phyloP scores from a whole-genome alignment of 2,797 vertebrate genomes.

The Aphelocoma californica region DNA sequence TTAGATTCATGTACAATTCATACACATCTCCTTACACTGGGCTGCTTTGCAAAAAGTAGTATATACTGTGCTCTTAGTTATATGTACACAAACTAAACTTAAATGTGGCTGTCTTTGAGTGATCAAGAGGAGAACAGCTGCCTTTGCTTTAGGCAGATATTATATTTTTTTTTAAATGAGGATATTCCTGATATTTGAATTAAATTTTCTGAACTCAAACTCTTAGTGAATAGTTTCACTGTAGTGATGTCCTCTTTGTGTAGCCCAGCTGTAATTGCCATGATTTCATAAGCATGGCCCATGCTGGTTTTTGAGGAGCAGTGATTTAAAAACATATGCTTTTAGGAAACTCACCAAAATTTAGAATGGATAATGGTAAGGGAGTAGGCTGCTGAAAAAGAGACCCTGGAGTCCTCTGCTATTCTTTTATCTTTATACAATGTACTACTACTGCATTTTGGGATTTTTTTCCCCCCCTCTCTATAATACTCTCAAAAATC shows the following conservation, averaged over 20 bases:
- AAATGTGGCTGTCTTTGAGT: neutral
- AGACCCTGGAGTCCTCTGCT: neutral
- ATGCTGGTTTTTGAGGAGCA: neutral
- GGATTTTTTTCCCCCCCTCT: neutral
- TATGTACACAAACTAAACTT: neutral
- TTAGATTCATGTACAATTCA: neutral
- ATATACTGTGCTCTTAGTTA: neutral
- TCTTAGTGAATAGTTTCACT: neutral
- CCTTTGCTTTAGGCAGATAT: neutral
- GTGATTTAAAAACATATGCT: neutral
- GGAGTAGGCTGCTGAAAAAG: neutral
- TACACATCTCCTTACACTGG: accelerated
- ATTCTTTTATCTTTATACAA: neutral
- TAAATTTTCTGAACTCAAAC: neutral
- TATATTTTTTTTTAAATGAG: neutral
- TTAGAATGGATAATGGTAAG: neutral
- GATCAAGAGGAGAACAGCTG: neutral
- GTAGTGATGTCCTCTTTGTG: neutral
- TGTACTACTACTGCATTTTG: neutral
- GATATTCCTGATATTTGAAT: neutral
- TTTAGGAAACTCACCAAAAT: neutral
- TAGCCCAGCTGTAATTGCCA: neutral
- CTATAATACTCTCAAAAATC: neutral
- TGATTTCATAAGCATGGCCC: neutral
- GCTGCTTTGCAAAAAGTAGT: neutral